phyloP scores from a whole-genome alignment of 2,113 vertebrate genomes.

The Orycteropus afer region DNA sequence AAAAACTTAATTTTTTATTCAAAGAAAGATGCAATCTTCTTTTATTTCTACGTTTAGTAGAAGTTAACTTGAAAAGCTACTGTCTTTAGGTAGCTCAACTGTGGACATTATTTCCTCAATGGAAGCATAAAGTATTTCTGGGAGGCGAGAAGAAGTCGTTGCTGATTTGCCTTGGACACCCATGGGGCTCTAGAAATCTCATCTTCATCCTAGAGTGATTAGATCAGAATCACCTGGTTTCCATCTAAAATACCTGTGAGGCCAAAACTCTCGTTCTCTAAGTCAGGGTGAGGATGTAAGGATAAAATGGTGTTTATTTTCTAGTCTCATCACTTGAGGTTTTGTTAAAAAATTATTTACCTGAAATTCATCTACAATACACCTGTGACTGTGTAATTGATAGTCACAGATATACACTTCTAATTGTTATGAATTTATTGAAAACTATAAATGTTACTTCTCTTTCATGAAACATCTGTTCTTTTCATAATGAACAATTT shows the following conservation, averaged over 20 bases:
- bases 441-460: background rate
- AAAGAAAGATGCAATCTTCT: background rate
- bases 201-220: background rate
- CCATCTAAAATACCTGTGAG: background rate
- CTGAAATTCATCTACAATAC: conserved; percentile 4
- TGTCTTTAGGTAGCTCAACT: background rate
- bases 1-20: background rate
- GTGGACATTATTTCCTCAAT: background rate
- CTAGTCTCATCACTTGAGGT: background rate
- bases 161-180: background rate
- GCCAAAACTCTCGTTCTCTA: background rate
- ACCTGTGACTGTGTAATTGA: background rate
- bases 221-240: background rate
- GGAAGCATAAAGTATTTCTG: background rate
- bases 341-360: conserved; percentile 27
- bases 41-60: background rate
- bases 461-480: background rate
- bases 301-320: conserved; percentile 10
- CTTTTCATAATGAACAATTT: conserved; percentile 39
- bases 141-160: background rate
- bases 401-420: conserved; percentile 25
- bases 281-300: background rate
- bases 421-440: conserved; percentile 4
- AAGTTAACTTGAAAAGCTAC: background rate
- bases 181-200: background rate